Evolutionary conservation across 2,113 vertebrate genomes (phyloP).

Genomic region (Scopus umbretta): DNA sequence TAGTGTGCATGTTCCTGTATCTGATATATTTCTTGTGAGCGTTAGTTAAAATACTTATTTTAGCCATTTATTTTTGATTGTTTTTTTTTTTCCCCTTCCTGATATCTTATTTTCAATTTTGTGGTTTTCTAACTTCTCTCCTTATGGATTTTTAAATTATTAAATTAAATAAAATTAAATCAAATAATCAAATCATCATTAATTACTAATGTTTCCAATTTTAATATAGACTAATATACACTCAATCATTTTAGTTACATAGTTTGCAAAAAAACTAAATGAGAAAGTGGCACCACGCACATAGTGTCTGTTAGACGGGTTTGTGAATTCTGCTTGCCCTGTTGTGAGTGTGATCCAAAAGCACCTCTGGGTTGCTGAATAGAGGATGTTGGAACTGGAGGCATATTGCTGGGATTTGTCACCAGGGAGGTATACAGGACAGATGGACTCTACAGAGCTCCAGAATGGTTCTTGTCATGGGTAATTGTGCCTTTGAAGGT

Average conservation of each 20-base stretch:
- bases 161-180: background rate
- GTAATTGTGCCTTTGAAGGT: background rate
- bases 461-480: background rate
- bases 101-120: background rate
- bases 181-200: background rate
- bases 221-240: background rate
- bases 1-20: background rate
- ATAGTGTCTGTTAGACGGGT: background rate
- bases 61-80: background rate
- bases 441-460: background rate
- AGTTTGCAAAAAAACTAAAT: background rate
- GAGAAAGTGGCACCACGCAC: background rate
- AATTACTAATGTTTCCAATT: background rate
- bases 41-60: background rate
- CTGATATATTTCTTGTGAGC: background rate
- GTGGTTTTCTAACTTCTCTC: background rate
- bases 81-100: background rate
- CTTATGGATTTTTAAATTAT: background rate
- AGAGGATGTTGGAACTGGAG: background rate
- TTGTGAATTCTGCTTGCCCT: background rate
- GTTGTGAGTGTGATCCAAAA: background rate
- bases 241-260: background rate
- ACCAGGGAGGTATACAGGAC: accelerated
- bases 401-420: background rate
- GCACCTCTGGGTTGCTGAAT: background rate